Evolutionary conservation across 2,113 vertebrate genomes (phyloP), one percentile per base, ranked within the genome.

Genomic region (Aramus guarauna): DNA sequence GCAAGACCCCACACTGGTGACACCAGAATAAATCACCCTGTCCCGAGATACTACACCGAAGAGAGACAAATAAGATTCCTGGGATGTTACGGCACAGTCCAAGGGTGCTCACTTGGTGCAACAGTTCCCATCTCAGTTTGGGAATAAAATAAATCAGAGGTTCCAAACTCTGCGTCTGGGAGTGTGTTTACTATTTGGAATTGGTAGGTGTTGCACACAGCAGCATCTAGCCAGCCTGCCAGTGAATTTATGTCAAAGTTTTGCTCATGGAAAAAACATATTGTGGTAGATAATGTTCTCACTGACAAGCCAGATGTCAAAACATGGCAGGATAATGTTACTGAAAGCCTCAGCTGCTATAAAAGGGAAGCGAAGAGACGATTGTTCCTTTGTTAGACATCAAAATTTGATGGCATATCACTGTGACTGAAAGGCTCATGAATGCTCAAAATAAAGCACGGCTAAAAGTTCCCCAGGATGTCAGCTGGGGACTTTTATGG

Each of bases 301-400:
- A 1, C 73, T 95, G 96, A 97, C 86, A 55, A 95, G 95, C 63
- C 92, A 94, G 92, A 94, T 96, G 97, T 96, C 96, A 97, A 96
- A 97, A 95, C 95, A 95, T 10, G 37, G 92, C 94, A 95, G 84
- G 91, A 30, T 94, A 91, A 96, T 15, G 86, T 79, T 87, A 75
- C 95, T 90, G 96, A 96, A 96, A 97, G 94, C 79, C 82, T 85
- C 75, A 37, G 59, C 84, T 95, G 96, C 92, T 90, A n/a, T n/a
- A 27, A 95, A 89, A 85, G 91, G 69, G 62, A 91, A 66, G 86
- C 1, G 16, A 92, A 69, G 74, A 89, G 76, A 95, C 10, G 5
- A 97, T 82, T 89, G 87, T 87, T 95, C 77, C 85, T 94, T 95
- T 20, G 1, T 94, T 85, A 96, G 94, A 64, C 80, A 87, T 95